Conservation (phyloP, 2,888 invertebrate genomes). For the Diachrysia chrysitis region DNA sequence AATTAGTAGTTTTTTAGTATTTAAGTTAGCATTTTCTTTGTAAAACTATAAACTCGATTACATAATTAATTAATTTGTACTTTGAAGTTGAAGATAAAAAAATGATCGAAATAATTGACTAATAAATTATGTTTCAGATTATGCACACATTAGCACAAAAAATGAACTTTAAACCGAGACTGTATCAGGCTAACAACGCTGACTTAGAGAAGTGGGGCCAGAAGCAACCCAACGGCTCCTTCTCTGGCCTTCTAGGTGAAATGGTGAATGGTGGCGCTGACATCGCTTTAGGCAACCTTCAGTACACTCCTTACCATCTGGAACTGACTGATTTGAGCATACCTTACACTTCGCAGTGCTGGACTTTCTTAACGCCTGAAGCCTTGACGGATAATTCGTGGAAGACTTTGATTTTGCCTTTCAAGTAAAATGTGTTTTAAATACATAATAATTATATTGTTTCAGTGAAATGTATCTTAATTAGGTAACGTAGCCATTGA, state of each 20-base stretch:
- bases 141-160: constrained; percentile 90
- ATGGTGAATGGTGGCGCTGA: constrained; percentile 91
- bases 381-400: constrained; percentile 94
- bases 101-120: background rate
- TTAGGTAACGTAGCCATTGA: too few relatives aligned
- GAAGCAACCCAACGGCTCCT: constrained; percentile 90
- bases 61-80: too few relatives aligned
- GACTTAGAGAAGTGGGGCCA: constrained; percentile 92
- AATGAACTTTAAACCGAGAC: constrained; percentile 92
- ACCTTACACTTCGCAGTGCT: constrained; percentile 94
- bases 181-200: constrained; percentile 91
- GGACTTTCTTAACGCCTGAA: constrained; percentile 95
- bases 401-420: constrained; percentile 94
- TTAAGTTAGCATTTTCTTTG: too few relatives aligned
- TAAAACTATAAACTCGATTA: too few relatives aligned
- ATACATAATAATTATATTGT: too few relatives aligned
- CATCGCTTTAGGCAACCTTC: constrained; percentile 93
- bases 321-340: constrained; percentile 92
- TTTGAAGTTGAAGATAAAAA: too few relatives aligned
- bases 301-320: constrained; percentile 92
- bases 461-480: too few relatives aligned
- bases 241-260: constrained; percentile 93
- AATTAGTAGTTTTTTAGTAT: background rate
- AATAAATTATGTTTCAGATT: constrained; percentile 84
- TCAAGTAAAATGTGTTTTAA: too few relatives aligned